Evolutionary conservation across 1,140 invertebrate genomes (phyloP).

Genomic region (Heliconius hermathena): DNA sequence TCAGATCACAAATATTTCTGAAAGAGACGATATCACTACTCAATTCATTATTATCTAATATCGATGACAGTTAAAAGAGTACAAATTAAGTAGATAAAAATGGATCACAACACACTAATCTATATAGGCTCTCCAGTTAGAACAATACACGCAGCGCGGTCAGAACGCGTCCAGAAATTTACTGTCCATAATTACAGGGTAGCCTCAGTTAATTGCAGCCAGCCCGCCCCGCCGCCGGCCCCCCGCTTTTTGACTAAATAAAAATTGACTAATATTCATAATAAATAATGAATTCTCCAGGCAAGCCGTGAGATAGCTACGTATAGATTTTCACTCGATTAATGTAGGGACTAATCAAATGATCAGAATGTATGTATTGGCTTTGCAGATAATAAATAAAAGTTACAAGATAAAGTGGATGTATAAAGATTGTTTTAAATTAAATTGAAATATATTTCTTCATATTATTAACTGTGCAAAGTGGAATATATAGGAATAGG

Average conservation of each 20-base stretch:
- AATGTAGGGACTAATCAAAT: slow-evolving; percentile 61
- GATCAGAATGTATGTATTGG: slow-evolving; percentile 35
- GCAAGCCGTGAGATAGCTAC: slow-evolving; percentile 60
- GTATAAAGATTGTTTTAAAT: background rate
- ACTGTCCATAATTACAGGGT: slow-evolving; percentile 82
- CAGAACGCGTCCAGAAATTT: slow-evolving; percentile 79
- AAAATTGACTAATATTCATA: slow-evolving; percentile 82
- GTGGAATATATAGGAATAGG: no score
- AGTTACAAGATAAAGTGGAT: background rate
- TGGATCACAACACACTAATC: slow-evolving; percentile 53
- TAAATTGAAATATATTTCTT: no score
- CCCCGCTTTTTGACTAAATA: slow-evolving; percentile 78
- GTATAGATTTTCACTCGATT: slow-evolving; percentile 70
- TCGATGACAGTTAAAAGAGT: background rate
- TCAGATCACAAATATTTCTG: background rate
- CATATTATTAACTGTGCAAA: no score
- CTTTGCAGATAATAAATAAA: slow-evolving; percentile 38
- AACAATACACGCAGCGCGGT: slow-evolving; percentile 66
- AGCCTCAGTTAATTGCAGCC: slow-evolving; percentile 78
- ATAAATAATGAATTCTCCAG: slow-evolving; percentile 80
- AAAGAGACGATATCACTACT: background rate
- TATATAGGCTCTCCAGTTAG: slow-evolving; percentile 57
- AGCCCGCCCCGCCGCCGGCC: slow-evolving; percentile 55
- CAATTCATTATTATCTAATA: background rate
- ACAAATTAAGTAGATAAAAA: background rate